Evolutionary conservation across 2,113 vertebrate species (phyloP).

Genomic region (Oreochromis tanganicae): DNA sequence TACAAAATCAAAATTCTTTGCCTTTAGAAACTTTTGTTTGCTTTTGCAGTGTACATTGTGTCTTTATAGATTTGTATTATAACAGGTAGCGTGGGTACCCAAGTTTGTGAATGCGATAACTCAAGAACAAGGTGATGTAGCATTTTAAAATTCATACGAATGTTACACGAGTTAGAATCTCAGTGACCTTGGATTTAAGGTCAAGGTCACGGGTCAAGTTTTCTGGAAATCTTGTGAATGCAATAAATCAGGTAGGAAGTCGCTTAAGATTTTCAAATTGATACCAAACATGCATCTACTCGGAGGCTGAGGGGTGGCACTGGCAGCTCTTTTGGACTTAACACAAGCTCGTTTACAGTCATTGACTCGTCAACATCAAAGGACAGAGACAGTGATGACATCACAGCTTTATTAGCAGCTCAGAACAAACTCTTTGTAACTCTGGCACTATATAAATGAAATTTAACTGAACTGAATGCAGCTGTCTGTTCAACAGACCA

Average conservation of each 20-base stretch:
- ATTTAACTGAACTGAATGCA: not conserved
- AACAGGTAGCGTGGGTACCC: not conserved
- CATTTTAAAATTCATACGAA: not conserved
- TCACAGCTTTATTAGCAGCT: not conserved
- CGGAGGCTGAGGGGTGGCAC: not conserved
- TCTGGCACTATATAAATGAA: not conserved
- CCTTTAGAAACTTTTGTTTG: not conserved
- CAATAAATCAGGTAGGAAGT: not conserved
- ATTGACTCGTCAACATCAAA: fast-evolving
- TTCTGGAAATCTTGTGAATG: not conserved
- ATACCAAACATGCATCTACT: not conserved
- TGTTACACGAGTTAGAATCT: not conserved
- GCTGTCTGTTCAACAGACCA: not conserved
- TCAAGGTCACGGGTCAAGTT: not conserved
- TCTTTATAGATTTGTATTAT: not conserved
- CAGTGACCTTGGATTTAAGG: not conserved
- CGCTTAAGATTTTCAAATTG: fast-evolving
- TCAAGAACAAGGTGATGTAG: not conserved
- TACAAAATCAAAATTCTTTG: fast-evolving
- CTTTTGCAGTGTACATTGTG: not conserved
- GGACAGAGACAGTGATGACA: fast-evolving
- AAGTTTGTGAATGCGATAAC: not conserved
- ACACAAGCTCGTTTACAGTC: not conserved
- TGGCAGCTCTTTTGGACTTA: not conserved
- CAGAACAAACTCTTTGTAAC: not conserved